Conservation (phyloP, 2,888 invertebrate genomes). For the Hololepta plana region DNA sequence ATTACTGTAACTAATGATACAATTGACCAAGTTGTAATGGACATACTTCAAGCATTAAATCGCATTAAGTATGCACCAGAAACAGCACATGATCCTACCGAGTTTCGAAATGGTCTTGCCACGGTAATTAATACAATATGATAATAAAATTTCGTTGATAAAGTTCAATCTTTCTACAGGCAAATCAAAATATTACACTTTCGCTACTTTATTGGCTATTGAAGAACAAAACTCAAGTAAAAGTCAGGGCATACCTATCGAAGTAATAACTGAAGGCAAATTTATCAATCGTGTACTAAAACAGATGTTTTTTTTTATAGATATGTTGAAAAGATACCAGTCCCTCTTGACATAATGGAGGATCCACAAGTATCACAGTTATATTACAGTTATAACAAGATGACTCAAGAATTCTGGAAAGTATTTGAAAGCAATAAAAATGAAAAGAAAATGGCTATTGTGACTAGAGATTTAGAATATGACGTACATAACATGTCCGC, state of each 20-base stretch:
- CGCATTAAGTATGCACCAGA: constrained; percentile 13
- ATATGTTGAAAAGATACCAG: constrained; percentile 13
- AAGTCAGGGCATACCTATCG: constrained; percentile 73
- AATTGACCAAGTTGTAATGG: constrained; percentile 10
- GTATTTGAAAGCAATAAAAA: constrained; percentile 14
- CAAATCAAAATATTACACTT: constrained; percentile 56
- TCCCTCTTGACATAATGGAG: constrained; percentile 29
- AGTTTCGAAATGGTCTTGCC: constrained; percentile 12
- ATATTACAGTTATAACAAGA: constrained; percentile 49
- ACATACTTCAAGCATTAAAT: constrained; percentile 12
- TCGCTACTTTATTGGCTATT: constrained; percentile 69
- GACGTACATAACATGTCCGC: constrained; percentile 77
- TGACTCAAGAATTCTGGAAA: constrained; percentile 53
- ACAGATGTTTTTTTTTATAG: constrained; percentile 6
- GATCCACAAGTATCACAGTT: constrained; percentile 56
- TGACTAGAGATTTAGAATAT: constrained; percentile 63
- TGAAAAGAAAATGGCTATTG: constrained; percentile 29
- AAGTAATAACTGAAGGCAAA: constrained; percentile 24
- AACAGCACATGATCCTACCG: constrained; percentile 8
- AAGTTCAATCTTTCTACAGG: constrained; percentile 40
- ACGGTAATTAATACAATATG: constrained; percentile 4
- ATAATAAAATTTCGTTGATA: neutral
- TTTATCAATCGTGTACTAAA: constrained; percentile 1
- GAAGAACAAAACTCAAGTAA: constrained; percentile 50
- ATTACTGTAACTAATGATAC: neutral